These are phyloP conservation scores for Phragmatobia fuliginosa DNA, from an alignment of 2,888 invertebrate genomes.

Conservation along the genomic window DNA sequence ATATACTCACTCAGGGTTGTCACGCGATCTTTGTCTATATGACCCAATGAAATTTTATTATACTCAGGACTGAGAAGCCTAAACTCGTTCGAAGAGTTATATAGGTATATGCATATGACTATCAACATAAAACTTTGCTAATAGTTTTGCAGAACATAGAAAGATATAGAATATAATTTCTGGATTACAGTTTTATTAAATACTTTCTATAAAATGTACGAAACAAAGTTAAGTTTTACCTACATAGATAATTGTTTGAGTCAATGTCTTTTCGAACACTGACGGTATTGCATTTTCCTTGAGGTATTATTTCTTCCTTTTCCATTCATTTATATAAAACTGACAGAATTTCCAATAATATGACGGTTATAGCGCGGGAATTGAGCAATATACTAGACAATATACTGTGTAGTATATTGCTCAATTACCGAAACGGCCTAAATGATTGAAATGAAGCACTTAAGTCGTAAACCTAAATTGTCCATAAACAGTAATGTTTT, in stretches of 20 bases:
- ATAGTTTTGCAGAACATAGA: conserved; percentile 19
- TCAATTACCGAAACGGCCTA: conserved; percentile 8
- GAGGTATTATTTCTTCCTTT: background rate
- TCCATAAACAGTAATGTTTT: conserved; percentile 6
- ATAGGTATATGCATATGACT: conserved; percentile 31
- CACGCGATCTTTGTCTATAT: conserved; percentile 42
- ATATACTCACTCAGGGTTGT: conserved; percentile 30
- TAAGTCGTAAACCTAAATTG: conserved; percentile 6
- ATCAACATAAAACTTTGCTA: conserved; percentile 28
- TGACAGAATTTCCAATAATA: background rate
- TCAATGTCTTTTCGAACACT: background rate
- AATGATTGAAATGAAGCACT: conserved; percentile 5
- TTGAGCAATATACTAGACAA: background rate
- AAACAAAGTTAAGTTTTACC: too few species aligned
- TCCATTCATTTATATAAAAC: background rate
- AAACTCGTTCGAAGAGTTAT: conserved; percentile 40
- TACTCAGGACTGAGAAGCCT: conserved; percentile 36
- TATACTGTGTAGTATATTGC: background rate
- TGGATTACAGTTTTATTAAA: background rate
- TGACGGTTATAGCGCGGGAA: background rate
- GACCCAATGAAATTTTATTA: conserved; percentile 49
- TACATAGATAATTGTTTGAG: too few species aligned
- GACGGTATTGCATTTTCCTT: background rate
- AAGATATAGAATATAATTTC: background rate
- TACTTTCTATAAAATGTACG: background rate